Conservation (phyloP, 2,888 invertebrate genomes). For the Leucophora obtusa region DNA sequence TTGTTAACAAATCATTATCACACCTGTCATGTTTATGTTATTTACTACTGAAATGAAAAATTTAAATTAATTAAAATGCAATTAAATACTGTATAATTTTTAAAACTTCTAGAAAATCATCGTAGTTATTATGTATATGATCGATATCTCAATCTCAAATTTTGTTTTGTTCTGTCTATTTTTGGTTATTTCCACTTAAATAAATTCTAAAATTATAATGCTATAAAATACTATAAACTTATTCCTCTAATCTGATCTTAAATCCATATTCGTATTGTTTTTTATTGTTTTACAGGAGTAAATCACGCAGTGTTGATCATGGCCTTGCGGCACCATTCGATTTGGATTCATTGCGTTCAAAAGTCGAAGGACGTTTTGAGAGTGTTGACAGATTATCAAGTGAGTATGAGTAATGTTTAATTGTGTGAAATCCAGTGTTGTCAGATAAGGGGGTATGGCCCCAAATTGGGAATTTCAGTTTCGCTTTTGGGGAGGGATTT, state of each 20-base stretch:
- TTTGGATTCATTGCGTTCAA: conserved; percentile 89
- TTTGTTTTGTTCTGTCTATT: conserved; percentile 24
- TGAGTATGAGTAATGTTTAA: conserved; percentile 69
- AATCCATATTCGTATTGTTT: conserved; percentile 38
- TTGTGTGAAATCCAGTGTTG: neutral
- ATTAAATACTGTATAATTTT: conserved; percentile 42
- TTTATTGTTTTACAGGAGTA: conserved; percentile 84
- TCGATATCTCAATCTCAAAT: conserved; percentile 13
- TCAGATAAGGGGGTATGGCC: too few species aligned
- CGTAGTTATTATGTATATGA: neutral
- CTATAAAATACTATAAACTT: neutral
- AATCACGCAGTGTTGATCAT: conserved; percentile 94
- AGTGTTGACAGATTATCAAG: conserved; percentile 85
- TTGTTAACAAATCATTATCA: conserved; percentile 45
- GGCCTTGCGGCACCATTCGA: conserved; percentile 92
- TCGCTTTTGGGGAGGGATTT: too few species aligned
- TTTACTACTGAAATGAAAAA: conserved; percentile 2
- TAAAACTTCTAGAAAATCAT: conserved; percentile 8
- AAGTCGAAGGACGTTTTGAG: conserved; percentile 92
- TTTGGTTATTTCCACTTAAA: conserved; percentile 63
- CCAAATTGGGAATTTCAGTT: too few species aligned
- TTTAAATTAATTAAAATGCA: conserved; percentile 56
- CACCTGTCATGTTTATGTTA: conserved; percentile 51
- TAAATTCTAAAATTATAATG: conserved; percentile 7
- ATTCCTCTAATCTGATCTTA: conserved; percentile 31